These are phyloP conservation scores for Hylaeus anthracinus DNA, from an alignment of 1,140 invertebrate species.

Conservation along the genomic window DNA sequence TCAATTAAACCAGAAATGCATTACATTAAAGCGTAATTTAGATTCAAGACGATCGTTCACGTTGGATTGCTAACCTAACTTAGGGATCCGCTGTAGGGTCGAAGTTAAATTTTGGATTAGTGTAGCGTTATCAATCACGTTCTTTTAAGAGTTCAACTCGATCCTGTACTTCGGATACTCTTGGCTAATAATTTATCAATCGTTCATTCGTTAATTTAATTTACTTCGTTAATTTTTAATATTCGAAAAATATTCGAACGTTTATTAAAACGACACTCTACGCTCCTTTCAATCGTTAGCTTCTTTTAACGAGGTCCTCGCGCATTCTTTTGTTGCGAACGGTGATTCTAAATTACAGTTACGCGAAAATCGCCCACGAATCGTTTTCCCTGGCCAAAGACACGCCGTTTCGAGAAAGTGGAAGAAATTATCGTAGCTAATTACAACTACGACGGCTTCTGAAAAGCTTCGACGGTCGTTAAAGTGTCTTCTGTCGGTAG, in stretches of 20 bases:
- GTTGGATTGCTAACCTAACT: constrained; percentile 13
- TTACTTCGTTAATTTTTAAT: no score
- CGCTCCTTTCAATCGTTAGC: no score
- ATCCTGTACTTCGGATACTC: no score
- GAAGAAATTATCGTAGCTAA: constrained; percentile 6
- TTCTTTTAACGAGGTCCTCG: no score
- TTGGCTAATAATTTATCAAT: no score
- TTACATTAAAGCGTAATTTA: constrained; percentile 26
- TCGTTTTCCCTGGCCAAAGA: neutral
- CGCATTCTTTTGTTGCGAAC: no score
- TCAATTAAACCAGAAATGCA: constrained; percentile 17
- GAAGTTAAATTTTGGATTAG: neutral
- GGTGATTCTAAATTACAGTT: neutral
- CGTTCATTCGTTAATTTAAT: no score
- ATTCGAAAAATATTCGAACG: no score
- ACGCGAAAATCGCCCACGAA: neutral
- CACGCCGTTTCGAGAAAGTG: neutral
- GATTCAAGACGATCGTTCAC: constrained; percentile 34
- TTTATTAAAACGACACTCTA: no score
- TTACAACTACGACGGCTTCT: neutral
- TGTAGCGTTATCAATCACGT: no score
- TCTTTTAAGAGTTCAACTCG: no score
- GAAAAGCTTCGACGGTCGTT: neutral
- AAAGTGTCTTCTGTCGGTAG: neutral
- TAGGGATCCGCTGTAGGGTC: neutral